These are phyloP conservation scores for Coranthus polyacanthus DNA, from an alignment of 2,797 vertebrate species.

Conservation along the genomic window DNA sequence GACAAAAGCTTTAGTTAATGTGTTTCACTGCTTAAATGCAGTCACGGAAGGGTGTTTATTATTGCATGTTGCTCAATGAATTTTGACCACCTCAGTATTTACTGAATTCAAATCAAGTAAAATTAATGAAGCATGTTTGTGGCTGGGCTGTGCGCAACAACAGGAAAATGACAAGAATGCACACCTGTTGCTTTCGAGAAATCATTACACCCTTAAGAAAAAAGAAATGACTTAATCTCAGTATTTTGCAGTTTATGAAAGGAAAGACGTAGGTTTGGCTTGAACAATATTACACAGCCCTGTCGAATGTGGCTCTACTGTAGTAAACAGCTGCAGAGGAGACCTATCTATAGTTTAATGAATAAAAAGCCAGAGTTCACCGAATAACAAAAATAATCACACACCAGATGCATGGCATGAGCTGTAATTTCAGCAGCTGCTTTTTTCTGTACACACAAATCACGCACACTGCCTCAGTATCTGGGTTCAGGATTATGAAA, in stretches of 20 bases:
- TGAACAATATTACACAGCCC: slow-evolving; percentile 49
- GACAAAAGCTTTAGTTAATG: no score
- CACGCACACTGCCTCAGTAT: slow-evolving; percentile 15
- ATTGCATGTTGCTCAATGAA: no score
- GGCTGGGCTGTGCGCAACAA: no score
- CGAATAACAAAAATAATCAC: slow-evolving; percentile 55
- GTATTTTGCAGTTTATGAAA: slow-evolving; percentile 46
- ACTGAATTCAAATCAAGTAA: no score
- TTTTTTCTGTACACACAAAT: no score
- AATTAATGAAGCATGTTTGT: no score
- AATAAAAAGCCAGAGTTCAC: slow-evolving; percentile 61
- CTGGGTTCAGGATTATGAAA: slow-evolving; percentile 21
- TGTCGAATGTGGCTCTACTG: slow-evolving; percentile 55
- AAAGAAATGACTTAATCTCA: slow-evolving; percentile 23
- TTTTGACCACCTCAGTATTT: no score
- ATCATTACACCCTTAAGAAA: slow-evolving; percentile 15
- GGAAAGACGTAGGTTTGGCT: slow-evolving; percentile 47
- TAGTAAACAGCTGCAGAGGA: slow-evolving; percentile 55
- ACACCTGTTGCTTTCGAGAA: slow-evolving; percentile 21
- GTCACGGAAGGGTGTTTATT: no score
- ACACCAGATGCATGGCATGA: slow-evolving; percentile 17
- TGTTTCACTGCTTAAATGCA: no score
- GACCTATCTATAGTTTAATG: slow-evolving; percentile 55
- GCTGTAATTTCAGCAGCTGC: slow-evolving; percentile 50
- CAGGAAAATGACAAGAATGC: not conserved